Conservation (phyloP, 35 echinoderm and acorn worm species). For the Diadema setosum region DNA sequence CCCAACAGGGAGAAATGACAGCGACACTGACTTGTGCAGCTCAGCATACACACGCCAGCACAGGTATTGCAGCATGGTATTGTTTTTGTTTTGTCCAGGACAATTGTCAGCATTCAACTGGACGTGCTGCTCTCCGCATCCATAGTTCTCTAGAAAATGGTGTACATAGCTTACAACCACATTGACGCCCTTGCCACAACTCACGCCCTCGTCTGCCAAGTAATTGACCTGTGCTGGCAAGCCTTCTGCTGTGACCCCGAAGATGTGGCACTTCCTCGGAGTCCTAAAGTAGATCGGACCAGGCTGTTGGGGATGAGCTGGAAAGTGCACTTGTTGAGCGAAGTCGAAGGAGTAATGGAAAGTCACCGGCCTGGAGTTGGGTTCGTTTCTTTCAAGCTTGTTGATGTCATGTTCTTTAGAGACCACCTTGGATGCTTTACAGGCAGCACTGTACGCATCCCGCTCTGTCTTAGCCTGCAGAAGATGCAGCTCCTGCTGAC, state of each 20-base stretch:
- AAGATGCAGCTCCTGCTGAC: background rate
- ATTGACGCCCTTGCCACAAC: background rate
- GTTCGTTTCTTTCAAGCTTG: background rate
- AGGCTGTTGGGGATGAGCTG: conserved; percentile 48
- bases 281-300: conserved; percentile 65
- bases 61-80: conserved; percentile 27
- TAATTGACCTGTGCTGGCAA: conserved; percentile 20
- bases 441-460: background rate
- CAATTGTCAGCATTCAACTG: background rate
- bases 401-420: background rate
- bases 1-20: conserved; percentile 38
- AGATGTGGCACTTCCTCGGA: conserved; percentile 57
- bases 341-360: conserved; percentile 76
- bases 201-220: conserved; percentile 11
- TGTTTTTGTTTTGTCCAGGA: conserved; percentile 37
- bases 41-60: background rate
- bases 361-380: background rate
- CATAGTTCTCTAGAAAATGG: background rate
- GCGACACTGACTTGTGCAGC: background rate
- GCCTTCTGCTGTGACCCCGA: background rate
- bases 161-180: background rate
- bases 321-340: conserved; percentile 67
- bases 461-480: background rate
- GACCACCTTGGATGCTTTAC: background rate
- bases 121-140: background rate